Evolutionary conservation across 2,888 invertebrate genomes (phyloP).

Genomic region (Ochropleura leucogaster): DNA sequence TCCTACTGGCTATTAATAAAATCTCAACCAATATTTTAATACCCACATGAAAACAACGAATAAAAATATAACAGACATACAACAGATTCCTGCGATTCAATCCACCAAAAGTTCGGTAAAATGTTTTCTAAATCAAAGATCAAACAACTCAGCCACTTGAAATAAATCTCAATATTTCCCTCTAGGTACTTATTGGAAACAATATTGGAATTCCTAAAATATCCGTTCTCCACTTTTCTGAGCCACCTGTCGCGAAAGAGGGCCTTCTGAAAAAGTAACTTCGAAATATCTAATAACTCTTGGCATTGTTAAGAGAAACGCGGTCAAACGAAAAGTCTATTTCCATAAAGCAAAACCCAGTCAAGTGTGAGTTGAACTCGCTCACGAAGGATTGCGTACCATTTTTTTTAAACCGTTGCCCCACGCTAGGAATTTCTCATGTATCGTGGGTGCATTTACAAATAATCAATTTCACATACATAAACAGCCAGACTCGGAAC

Average conservation of each 20-base stretch:
- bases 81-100: background rate
- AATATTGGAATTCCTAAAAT: slow-evolving; percentile 28
- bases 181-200: slow-evolving; percentile 6
- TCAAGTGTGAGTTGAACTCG: background rate
- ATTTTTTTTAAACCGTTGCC: no score
- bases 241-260: slow-evolving; percentile 42
- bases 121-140: slow-evolving; percentile 17
- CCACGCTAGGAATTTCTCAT: no score
- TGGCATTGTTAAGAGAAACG: slow-evolving; percentile 18
- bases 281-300: slow-evolving; percentile 34
- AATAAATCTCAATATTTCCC: slow-evolving; percentile 20
- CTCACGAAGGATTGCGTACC: background rate
- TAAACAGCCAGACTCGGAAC: no score
- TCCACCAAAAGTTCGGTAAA: background rate
- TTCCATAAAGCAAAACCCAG: slow-evolving; percentile 28
- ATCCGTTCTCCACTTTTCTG: slow-evolving; percentile 22
- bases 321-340: slow-evolving; percentile 38
- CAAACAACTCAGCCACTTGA: slow-evolving; percentile 24
- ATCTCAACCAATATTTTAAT: background rate
- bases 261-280: slow-evolving; percentile 42
- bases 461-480: no score
- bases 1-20: background rate
- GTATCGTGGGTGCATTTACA: no score
- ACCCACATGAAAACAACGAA: background rate
- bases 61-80: background rate